Conservation (phyloP, 2,797 vertebrate genomes). For the Coilia nasus region DNA sequence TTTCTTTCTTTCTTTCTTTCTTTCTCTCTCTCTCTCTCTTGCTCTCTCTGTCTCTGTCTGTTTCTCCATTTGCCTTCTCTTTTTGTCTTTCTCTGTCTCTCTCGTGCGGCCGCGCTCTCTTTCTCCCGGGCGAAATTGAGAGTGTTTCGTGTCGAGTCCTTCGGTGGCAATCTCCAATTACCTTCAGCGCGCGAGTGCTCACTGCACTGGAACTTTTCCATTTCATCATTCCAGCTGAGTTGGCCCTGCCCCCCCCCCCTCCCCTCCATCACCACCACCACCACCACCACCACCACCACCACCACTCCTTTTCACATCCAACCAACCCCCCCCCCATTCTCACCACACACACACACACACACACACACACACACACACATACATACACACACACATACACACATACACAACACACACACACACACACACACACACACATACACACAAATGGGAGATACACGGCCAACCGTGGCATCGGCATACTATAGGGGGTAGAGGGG, state of each 20-base stretch:
- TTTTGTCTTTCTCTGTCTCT: slow-evolving; percentile 29
- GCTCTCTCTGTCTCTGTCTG: not conserved
- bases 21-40: slow-evolving; percentile 37
- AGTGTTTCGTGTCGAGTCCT: slow-evolving; percentile 62
- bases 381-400: not conserved
- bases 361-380: slow-evolving; percentile 23
- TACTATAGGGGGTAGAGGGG: slow-evolving; percentile 51
- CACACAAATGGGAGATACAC: slow-evolving; percentile 50
- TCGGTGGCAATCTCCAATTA: slow-evolving; percentile 71
- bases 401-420: slow-evolving; percentile 23
- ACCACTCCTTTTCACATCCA: not conserved
- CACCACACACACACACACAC: not conserved
- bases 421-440: not conserved
- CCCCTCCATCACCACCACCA: not conserved
- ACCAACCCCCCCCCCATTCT: not conserved
- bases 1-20: not conserved
- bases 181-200: slow-evolving; percentile 68
- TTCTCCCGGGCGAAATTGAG: slow-evolving; percentile 55
- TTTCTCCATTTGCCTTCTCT: not conserved
- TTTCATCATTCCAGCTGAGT: slow-evolving; percentile 69
- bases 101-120: slow-evolving; percentile 23
- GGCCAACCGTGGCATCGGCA: slow-evolving; percentile 65
- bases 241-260: slow-evolving; percentile 41
- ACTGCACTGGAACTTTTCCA: slow-evolving; percentile 73
- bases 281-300: not conserved